Conservation (phyloP, 2,797 vertebrate species). For the Sciurus vulgaris region DNA sequence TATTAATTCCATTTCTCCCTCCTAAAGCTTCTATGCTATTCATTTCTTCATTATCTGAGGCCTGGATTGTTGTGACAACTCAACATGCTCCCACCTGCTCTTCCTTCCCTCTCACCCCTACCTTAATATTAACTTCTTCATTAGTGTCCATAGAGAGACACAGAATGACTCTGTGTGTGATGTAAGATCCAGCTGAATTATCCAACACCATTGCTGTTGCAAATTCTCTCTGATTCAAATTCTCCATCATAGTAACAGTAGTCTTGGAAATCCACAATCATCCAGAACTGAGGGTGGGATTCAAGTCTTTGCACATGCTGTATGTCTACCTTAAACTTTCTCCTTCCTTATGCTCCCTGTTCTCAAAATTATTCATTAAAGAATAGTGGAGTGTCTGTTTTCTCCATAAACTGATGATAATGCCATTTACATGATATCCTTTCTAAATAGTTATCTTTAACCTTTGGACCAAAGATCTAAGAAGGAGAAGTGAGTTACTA, state of each 20-base stretch:
- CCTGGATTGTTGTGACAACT: background rate
- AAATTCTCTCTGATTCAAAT: background rate
- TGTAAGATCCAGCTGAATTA: background rate
- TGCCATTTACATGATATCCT: background rate
- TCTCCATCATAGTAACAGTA: background rate
- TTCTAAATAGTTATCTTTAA: background rate
- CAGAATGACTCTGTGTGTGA: background rate
- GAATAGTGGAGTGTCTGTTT: background rate
- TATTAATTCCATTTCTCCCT: background rate
- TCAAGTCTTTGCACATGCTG: background rate
- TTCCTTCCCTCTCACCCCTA: background rate
- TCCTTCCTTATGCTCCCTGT: background rate
- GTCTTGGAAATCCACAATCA: background rate
- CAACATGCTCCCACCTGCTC: background rate
- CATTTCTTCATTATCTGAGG: background rate
- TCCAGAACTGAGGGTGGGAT: background rate
- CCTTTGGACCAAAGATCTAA: background rate
- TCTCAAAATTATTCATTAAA: background rate
- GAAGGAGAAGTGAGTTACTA: background rate
- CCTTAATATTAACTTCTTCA: background rate
- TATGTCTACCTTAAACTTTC: background rate
- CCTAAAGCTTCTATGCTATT: background rate
- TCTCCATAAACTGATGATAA: background rate
- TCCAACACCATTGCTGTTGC: background rate
- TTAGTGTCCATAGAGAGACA: background rate